A percentile compares a stretch with the other conserved stretches of the same genome.
Conservation (phyloP, 2,797 vertebrate species). For the Ctenosaura bakeri region DNA sequence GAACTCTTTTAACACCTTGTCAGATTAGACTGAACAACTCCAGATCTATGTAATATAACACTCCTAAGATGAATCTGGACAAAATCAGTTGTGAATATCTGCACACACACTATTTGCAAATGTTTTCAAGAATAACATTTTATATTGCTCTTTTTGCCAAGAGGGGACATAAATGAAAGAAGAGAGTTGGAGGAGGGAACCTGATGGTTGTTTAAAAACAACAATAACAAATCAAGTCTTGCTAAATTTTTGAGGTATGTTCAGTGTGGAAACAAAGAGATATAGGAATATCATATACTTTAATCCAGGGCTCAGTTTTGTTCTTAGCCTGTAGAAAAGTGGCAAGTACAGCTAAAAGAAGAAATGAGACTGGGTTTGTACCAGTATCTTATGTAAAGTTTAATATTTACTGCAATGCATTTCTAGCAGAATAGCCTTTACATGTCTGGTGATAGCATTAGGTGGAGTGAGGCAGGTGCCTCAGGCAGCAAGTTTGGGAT, state of each 20-base stretch:
- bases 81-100: slow-evolving; percentile 45
- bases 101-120: background rate
- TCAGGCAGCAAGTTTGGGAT: background rate
- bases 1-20: background rate
- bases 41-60: background rate
- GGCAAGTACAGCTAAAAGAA: background rate
- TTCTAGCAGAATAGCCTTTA: slow-evolving; percentile 11
- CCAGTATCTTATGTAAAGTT: background rate
- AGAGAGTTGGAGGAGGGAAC: background rate
- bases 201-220: background rate
- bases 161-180: background rate
- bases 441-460: background rate
- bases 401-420: background rate
- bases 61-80: slow-evolving; percentile 29
- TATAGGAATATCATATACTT: background rate
- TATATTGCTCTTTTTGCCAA: slow-evolving; percentile 19
- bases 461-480: background rate
- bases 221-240: background rate
- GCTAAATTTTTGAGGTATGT: background rate
- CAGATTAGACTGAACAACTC: slow-evolving; percentile 29
- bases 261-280: slow-evolving; percentile 18
- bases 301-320: slow-evolving; percentile 17
- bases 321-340: slow-evolving; percentile 5
- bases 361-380: background rate
- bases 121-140: slow-evolving; percentile 34